phyloP scores from a whole-genome alignment of 1,140 invertebrate genomes.

The Matsumurasca onukii region DNA sequence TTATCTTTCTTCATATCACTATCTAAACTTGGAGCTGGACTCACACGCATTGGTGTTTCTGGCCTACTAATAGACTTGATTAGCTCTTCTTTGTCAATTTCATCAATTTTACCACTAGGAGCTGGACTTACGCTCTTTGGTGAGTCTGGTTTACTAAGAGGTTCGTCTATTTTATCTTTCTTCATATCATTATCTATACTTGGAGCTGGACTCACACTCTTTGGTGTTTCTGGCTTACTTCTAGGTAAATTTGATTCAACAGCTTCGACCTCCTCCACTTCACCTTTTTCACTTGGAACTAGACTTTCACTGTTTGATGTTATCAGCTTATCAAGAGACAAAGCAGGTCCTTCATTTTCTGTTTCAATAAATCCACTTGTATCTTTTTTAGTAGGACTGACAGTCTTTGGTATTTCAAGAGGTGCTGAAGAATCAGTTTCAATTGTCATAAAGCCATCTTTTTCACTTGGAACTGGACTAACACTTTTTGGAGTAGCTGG shows the following conservation, averaged over 20 bases:
- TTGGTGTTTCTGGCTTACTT: neutral
- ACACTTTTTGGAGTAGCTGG: slow-evolving; percentile 11
- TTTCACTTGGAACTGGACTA: slow-evolving; percentile 26
- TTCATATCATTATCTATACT: neutral
- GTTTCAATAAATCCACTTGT: neutral
- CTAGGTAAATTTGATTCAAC: neutral
- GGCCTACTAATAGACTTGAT: neutral
- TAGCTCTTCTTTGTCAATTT: neutral
- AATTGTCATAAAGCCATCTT: no score
- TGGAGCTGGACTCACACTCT: neutral
- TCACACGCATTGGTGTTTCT: neutral
- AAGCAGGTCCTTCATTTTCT: neutral
- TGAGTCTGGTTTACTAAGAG: neutral
- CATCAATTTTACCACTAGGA: neutral
- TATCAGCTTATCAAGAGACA: no score
- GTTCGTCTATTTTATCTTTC: neutral
- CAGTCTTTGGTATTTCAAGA: neutral
- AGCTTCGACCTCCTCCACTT: neutral
- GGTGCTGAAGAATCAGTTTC: no score
- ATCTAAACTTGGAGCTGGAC: neutral
- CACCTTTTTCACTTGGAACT: slow-evolving; percentile 4
- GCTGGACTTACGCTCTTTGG: slow-evolving; percentile 10
- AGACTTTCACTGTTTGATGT: no score
- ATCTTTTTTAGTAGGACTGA: neutral
- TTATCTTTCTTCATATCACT: neutral